A percentile compares a stretch with the other conserved stretches of the same genome.
These are phyloP conservation scores for Dicyrtomina minuta DNA, from an alignment of 2,888 invertebrate species.

Conservation along the genomic window DNA sequence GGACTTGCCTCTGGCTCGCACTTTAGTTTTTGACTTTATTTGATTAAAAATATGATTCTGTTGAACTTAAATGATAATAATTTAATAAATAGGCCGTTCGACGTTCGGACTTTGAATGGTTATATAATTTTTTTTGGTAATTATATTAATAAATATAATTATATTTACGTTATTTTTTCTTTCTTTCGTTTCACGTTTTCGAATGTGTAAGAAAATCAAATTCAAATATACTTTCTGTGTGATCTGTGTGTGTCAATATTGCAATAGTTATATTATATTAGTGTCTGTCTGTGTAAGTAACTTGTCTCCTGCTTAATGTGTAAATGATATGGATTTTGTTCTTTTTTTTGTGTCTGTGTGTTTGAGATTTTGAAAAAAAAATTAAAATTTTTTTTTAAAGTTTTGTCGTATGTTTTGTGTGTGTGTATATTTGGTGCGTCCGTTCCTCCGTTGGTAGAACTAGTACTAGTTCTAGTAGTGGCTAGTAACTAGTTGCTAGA, in stretches of 20 bases:
- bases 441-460: no score
- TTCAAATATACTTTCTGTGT: background rate
- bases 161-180: background rate
- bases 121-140: conserved; percentile 1
- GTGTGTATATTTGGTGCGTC: no score
- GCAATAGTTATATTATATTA: background rate
- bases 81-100: no score
- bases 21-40: background rate
- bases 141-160: conserved; percentile 4
- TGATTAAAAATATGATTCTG: background rate
- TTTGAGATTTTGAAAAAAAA: background rate
- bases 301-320: background rate
- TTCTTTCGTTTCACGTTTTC: conserved; percentile 20
- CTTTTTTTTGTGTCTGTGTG: background rate
- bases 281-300: conserved; percentile 11
- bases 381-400: background rate
- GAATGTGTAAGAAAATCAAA: conserved; percentile 1
- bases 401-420: background rate
- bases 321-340: background rate
- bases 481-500: conserved; percentile 1
- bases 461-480: conserved; percentile 3
- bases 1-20: no score
- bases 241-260: background rate
- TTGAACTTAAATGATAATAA: no score
- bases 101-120: no score